Percentiles rank a stretch among this genome's conserved stretches.
These are phyloP conservation scores for Drosophila mojavensis DNA, from an alignment of 1,140 invertebrate species.

Conservation along the genomic window DNA sequence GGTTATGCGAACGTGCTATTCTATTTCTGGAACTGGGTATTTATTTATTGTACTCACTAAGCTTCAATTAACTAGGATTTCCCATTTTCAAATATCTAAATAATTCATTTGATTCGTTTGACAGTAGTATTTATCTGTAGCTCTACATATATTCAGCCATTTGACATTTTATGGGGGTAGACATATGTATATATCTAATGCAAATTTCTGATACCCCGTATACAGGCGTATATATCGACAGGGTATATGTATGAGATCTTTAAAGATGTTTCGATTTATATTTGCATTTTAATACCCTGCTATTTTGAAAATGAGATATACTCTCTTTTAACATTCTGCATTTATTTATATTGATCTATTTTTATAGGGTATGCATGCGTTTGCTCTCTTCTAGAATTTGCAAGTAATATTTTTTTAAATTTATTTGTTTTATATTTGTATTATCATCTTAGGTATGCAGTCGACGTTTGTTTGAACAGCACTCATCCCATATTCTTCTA, in stretches of 20 bases:
- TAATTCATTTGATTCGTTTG: not conserved
- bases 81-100: not conserved
- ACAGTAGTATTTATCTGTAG: not conserved
- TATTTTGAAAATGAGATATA: no score
- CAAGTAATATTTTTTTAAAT: no score
- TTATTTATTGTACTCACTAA: not conserved
- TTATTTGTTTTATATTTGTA: no score
- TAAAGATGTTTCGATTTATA: no score
- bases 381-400: no score
- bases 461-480: slow-evolving; percentile 11
- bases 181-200: not conserved
- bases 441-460: slow-evolving; percentile 32
- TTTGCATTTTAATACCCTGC: no score
- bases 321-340: not conserved
- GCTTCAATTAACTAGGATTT: not conserved
- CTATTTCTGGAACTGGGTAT: slow-evolving; percentile 12
- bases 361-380: slow-evolving; percentile 10
- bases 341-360: slow-evolving; percentile 18
- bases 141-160: not conserved
- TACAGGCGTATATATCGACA: no score
- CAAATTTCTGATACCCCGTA: not conserved
- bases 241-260: not conserved
- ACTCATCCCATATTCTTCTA: not conserved
- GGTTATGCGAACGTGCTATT: not conserved
- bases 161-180: not conserved